A percentile compares a stretch with the other conserved stretches of the same genome.
Evolutionary conservation across 2,888 invertebrate species (phyloP).

Genomic region (Cyaniris semiargus): DNA sequence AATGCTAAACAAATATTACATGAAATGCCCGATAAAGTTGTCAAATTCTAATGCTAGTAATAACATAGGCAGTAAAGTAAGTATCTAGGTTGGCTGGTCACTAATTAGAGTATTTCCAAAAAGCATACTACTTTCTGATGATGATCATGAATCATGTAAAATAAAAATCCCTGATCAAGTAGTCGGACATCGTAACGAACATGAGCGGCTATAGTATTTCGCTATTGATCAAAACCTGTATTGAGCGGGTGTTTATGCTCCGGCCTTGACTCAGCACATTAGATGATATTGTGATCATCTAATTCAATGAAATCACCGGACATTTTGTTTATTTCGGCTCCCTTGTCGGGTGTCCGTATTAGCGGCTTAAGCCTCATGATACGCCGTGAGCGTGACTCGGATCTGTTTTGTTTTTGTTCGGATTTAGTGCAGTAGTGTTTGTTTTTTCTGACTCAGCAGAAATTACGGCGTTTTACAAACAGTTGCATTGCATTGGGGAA

Average conservation of each 20-base stretch:
- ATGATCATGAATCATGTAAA: slow-evolving; percentile 23
- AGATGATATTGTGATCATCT: slow-evolving; percentile 72
- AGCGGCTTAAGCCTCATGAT: slow-evolving; percentile 65
- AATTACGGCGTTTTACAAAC: slow-evolving; percentile 8
- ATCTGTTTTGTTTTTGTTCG: slow-evolving; percentile 48
- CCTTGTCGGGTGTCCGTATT: slow-evolving; percentile 70
- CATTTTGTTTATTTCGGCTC: slow-evolving; percentile 78
- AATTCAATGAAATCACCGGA: slow-evolving; percentile 79
- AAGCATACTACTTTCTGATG: background rate
- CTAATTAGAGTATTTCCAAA: background rate
- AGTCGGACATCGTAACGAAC: slow-evolving; percentile 9
- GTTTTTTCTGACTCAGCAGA: slow-evolving; percentile 32
- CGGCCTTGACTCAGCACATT: slow-evolving; percentile 69
- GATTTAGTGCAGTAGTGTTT: slow-evolving; percentile 40
- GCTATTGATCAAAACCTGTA: slow-evolving; percentile 73
- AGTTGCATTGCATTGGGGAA: background rate
- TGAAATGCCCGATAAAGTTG: too few relatives aligned
- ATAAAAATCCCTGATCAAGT: slow-evolving; percentile 31
- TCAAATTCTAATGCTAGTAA: too few relatives aligned
- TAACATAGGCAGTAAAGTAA: too few relatives aligned
- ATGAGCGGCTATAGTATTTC: slow-evolving; percentile 47
- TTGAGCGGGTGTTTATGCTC: slow-evolving; percentile 73
- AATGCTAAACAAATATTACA: too few relatives aligned
- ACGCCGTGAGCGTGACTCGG: slow-evolving; percentile 45
- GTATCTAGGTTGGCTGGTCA: background rate